Evolutionary conservation across 2,888 invertebrate genomes (phyloP).

Genomic region (Leptinotarsa haldemani): DNA sequence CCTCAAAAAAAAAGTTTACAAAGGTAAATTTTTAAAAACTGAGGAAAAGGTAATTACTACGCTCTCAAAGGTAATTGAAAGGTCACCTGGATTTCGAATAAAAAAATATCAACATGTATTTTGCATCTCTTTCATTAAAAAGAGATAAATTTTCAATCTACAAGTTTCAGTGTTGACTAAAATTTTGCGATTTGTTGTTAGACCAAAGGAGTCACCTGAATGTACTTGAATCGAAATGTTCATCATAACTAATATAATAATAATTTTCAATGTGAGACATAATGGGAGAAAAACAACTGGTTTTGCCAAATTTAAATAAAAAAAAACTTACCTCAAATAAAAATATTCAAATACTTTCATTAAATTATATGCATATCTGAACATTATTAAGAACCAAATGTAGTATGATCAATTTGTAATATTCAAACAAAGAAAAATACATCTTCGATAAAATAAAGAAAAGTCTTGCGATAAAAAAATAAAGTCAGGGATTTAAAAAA

Average conservation of each 20-base stretch:
- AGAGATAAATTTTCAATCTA: conserved; percentile 1
- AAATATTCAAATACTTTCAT: conserved; percentile 16
- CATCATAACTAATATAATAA: background rate
- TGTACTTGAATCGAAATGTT: conserved; percentile 30
- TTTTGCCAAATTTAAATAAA: conserved; percentile 36
- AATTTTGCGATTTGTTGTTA: conserved; percentile 38
- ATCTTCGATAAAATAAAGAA: background rate
- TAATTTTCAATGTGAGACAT: too few relatives aligned
- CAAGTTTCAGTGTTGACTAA: conserved; percentile 14
- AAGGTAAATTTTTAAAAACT: conserved; percentile 26
- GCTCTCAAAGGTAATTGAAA: too few relatives aligned
- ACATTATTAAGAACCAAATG: too few relatives aligned
- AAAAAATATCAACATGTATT: background rate
- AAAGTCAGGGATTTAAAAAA: conserved; percentile 7
- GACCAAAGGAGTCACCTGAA: conserved; percentile 36
- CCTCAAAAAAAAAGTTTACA: conserved; percentile 24
- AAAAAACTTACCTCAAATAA: conserved; percentile 41
- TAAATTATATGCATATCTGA: background rate
- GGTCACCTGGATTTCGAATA: too few relatives aligned
- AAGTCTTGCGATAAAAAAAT: conserved; percentile 17
- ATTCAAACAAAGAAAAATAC: background rate
- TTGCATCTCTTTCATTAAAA: background rate
- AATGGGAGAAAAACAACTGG: conserved; percentile 30
- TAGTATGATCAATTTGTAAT: too few relatives aligned
- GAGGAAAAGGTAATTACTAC: conserved; percentile 11